A percentile compares a stretch with the other conserved stretches of the same genome.
Evolutionary conservation across 2,797 vertebrate genomes (phyloP).

Genomic region (Phaenicophaeus curvirostris): DNA sequence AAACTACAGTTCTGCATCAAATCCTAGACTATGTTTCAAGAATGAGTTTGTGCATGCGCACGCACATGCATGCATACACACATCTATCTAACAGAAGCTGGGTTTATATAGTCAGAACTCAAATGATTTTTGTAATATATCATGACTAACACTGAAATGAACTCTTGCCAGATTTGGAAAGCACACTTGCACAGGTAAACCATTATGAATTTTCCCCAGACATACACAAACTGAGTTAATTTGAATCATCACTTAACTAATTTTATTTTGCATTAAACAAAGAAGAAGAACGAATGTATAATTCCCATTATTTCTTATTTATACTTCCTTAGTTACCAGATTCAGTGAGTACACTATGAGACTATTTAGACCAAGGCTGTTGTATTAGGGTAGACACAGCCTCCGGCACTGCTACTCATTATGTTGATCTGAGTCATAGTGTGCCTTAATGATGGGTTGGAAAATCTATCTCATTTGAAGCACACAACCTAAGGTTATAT

Average conservation of each 20-base stretch:
- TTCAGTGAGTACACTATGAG: background rate
- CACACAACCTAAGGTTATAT: constrained; percentile 33
- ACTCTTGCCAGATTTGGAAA: background rate
- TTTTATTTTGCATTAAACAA: background rate
- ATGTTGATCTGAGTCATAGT: constrained; percentile 50
- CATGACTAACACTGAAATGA: background rate
- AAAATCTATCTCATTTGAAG: constrained; percentile 23
- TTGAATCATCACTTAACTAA: background rate
- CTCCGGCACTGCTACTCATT: constrained; percentile 16
- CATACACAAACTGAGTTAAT: background rate
- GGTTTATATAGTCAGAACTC: background rate
- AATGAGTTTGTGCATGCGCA: too few relatives aligned
- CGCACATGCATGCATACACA: rapidly evolving
- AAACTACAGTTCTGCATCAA: background rate
- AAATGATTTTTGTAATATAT: background rate
- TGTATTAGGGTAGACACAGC: background rate
- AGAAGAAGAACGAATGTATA: background rate
- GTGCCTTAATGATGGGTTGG: constrained; percentile 5
- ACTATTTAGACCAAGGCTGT: background rate
- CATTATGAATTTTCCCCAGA: background rate
- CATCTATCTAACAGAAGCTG: background rate
- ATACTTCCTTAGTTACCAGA: background rate
- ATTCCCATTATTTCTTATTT: background rate
- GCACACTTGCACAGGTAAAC: background rate
- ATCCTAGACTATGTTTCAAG: background rate